Base-by-base conservation (phyloP, 2,797 vertebrate genomes). In the Enteromius viviparus region DNA sequence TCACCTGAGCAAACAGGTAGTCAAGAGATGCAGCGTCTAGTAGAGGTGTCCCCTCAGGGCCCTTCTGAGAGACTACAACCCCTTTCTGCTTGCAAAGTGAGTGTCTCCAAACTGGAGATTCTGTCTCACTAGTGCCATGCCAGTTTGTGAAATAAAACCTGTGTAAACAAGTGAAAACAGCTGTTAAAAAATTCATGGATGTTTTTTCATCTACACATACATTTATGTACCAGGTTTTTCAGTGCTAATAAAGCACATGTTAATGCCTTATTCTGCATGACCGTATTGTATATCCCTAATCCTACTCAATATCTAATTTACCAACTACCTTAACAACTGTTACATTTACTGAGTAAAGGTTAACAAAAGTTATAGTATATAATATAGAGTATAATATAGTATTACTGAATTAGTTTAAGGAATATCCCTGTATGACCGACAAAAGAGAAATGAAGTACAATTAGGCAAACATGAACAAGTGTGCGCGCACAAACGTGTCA, bases 91-190 rank as follows among this genome's bases (percentile, higher is more conserved):
- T 98, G 91, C 93, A 96, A 23, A 97, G 95, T 74, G 94, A 97
- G 90, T 99, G 95, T 51, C 98, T 95, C 97, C 97, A 99, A 74
- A 99, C 97, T 0, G 95, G 95, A 83, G 96, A 94, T 76, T 98
- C 97, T 0, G 87, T 95, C 85, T 99, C 98, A 9, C 94, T 97
- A 60, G 96, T 97, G n/a, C 98, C 96, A 0, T 99, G 98, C 98
- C 98, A 99, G 91, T 99, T 99, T 86, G 93, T 95, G 88, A 99
- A 99, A 91, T 98, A 97, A 88, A 96, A 99, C 83, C 98, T 99
- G 88, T 69, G 3, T 60, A 45, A n/a, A 85, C 47, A 82, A 29
- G 70, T 19, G 17, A 23, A 70, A 45, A 3, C 1, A 74, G 17
- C 6, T 29, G 60, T 55, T 55, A 58, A 12, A 47, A 2, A 6